Evolutionary conservation across 2,113 vertebrate genomes (phyloP), one percentile per base, ranked within the genome.

Genomic region (Oxygymnocypris stewartii): DNA sequence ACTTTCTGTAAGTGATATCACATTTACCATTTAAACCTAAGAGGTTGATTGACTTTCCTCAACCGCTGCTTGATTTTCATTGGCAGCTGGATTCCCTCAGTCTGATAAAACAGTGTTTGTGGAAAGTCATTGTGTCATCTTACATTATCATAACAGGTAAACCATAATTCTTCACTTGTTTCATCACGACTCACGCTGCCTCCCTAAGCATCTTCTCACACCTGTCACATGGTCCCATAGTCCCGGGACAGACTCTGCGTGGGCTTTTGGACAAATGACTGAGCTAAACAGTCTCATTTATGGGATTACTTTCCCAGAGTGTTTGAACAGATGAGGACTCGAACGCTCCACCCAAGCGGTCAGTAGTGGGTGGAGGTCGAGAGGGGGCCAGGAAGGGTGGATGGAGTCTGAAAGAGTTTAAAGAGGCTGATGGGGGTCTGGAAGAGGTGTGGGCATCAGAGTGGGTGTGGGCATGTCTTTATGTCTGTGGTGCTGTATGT

Each of bases 51-150:
- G 8, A 31, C 44, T 77, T 49, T 77, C n/a, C 13, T 51, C 4
- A 25, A 8, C n/a, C 25, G 0, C n/a, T 49, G 75, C 13, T 49
- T 49, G 25, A 44, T 82, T 78, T 82, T 76, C 37, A 28, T 71
- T 57, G 8, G 79, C 87, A 88, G 84, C 84, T 88, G 84, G 79
- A 25, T 37, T 77, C 79, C 23, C 85, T 85, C 84, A 82, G 59
- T 69, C 37, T 37, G 49, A 40, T 73, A 85, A 81, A 83, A 40
- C 79, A 25, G 37, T 42, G 82, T 75, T 82, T 49, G 31, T 71
- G 3, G 37, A 71, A 14, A n/a, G 28, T n/a, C 61, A 23, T 78
- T 75, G n/a, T 9, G 37, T 57, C 51, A 18, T 57, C 69, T n/a
- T 20, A 37, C 14, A 11, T 54, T 83, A 13, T 83, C 63, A 84